Evolutionary conservation across 2,888 invertebrate genomes (phyloP).

Genomic region (Agrotis ipsilon): DNA sequence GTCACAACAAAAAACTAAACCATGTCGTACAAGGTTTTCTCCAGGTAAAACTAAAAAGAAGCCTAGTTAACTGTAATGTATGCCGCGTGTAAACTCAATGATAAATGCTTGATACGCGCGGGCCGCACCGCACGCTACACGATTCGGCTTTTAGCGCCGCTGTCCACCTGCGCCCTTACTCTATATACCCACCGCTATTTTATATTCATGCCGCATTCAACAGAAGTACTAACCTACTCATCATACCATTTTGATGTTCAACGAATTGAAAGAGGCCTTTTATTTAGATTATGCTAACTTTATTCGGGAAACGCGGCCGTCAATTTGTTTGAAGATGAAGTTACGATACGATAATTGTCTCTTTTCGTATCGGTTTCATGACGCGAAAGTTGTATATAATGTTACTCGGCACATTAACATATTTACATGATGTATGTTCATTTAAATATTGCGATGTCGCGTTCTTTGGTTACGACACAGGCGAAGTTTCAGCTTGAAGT

Average conservation of each 20-base stretch:
- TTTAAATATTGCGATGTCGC: constrained; percentile 43
- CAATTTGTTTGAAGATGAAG: constrained; percentile 51
- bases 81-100: constrained; percentile 75
- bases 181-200: constrained; percentile 58
- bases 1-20: constrained; percentile 43
- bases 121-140: constrained; percentile 66
- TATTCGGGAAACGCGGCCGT: constrained; percentile 31
- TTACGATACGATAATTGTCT: constrained; percentile 46
- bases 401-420: constrained; percentile 48
- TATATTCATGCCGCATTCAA: constrained; percentile 57
- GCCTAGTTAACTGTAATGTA: constrained; percentile 75
- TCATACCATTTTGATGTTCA: constrained; percentile 52
- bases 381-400: constrained; percentile 46
- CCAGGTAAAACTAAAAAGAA: constrained; percentile 66
- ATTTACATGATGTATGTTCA: constrained; percentile 35
- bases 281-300: constrained; percentile 59
- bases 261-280: constrained; percentile 57
- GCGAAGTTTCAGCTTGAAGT: constrained; percentile 57
- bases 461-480: constrained; percentile 41
- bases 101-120: constrained; percentile 76
- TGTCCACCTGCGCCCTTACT: constrained; percentile 75
- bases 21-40: constrained; percentile 46
- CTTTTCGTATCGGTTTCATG: constrained; percentile 33
- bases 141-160: constrained; percentile 76
- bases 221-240: constrained; percentile 54